A percentile compares a stretch with the other conserved stretches of the same genome.
phyloP scores from a whole-genome alignment of 2,113 vertebrate species.

The Tonatia bakeri region DNA sequence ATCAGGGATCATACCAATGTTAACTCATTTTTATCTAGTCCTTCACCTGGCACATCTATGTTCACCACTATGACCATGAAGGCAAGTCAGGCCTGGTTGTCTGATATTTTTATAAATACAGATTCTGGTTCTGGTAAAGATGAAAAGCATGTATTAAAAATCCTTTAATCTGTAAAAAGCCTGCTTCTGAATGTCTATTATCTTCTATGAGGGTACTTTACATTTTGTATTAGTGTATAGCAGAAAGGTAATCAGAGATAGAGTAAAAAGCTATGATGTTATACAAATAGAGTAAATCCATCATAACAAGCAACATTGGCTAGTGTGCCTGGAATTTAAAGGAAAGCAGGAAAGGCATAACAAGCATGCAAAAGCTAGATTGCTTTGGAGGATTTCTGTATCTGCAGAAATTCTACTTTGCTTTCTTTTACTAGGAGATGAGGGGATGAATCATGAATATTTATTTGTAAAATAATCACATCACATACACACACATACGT shows the following conservation, averaged over 20 bases:
- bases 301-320: not conserved
- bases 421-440: not conserved
- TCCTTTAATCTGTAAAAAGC: not conserved
- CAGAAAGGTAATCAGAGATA: not conserved
- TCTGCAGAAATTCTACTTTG: not conserved
- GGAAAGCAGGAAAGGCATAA: not conserved
- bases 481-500: not conserved
- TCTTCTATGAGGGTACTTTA: not conserved
- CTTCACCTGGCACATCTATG: not conserved
- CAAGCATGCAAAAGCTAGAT: not conserved
- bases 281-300: not conserved
- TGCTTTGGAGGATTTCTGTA: not conserved
- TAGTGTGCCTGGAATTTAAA: not conserved
- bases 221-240: not conserved
- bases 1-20: not conserved
- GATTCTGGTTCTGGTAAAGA: not conserved
- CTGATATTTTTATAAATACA: not conserved
- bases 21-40: not conserved
- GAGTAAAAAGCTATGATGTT: not conserved
- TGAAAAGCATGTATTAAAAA: not conserved
- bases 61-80: not conserved
- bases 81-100: not conserved
- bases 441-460: not conserved
- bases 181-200: not conserved
- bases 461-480: not conserved